phyloP scores from a whole-genome alignment of 2,888 invertebrate genomes.

The Deilephila elpenor region DNA sequence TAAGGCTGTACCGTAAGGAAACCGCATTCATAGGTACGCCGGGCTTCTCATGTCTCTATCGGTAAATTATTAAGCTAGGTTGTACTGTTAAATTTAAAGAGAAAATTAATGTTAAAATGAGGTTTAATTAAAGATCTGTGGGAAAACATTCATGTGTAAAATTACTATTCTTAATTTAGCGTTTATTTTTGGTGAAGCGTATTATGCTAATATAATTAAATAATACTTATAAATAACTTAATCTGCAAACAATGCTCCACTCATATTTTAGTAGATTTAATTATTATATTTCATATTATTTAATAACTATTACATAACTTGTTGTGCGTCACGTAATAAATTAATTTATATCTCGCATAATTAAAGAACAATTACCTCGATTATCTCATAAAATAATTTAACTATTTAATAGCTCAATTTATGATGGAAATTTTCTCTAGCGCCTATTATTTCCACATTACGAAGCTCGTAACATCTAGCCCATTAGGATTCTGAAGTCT shows the following conservation, averaged over 20 bases:
- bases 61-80: not conserved
- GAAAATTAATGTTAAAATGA: no score
- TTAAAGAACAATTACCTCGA: not conserved
- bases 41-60: not conserved
- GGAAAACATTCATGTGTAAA: no score
- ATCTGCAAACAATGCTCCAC: no score
- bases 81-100: no score
- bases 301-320: no score
- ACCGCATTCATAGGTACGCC: slow-evolving; percentile 4
- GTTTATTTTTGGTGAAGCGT: no score
- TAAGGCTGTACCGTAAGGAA: slow-evolving; percentile 14
- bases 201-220: no score
- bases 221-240: no score
- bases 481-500: not conserved
- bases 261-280: no score
- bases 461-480: not conserved
- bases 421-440: not conserved
- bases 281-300: no score
- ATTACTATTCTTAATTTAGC: no score
- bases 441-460: not conserved
- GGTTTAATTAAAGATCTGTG: no score
- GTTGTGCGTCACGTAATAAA: not conserved
- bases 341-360: not conserved
- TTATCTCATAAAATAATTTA: not conserved
- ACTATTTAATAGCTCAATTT: slow-evolving; percentile 3